Conservation (phyloP, 2,888 invertebrate genomes). For the Polymixis lichenea region DNA sequence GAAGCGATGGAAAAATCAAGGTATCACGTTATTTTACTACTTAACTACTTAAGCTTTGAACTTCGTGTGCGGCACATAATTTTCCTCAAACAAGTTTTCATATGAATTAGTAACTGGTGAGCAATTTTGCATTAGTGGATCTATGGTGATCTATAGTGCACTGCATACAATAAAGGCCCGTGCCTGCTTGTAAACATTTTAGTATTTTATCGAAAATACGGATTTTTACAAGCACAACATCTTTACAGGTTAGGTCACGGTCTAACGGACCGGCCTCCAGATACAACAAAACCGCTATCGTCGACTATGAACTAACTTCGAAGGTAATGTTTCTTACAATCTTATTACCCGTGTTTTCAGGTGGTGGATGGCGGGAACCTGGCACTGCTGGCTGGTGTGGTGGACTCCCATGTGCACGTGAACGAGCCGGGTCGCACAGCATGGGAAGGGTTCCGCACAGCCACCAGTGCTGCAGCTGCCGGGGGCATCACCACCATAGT, state of each 20-base stretch:
- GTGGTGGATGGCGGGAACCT: constrained; percentile 76
- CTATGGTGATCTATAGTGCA: not conserved
- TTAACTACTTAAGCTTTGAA: constrained; percentile 4
- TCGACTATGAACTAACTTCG: not conserved
- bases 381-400: constrained; percentile 92
- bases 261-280: constrained; percentile 16
- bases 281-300: not conserved
- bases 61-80: not conserved
- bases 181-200: not conserved
- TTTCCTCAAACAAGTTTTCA: constrained; percentile 23
- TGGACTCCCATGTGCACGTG: constrained; percentile 93
- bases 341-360: constrained; percentile 62
- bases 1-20: constrained; percentile 87
- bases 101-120: not conserved
- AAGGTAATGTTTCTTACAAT: constrained; percentile 10
- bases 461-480: constrained; percentile 93
- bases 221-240: not conserved
- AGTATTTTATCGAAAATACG: not conserved
- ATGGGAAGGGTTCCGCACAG: constrained; percentile 93
- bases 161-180: not conserved
- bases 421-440: constrained; percentile 93
- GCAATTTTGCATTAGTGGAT: constrained; percentile 3
- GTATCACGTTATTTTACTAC: constrained; percentile 73
- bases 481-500: constrained; percentile 94
- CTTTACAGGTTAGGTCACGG: constrained; percentile 26